phyloP scores from a whole-genome alignment of 2,797 vertebrate genomes.

The Paguma larvata region DNA sequence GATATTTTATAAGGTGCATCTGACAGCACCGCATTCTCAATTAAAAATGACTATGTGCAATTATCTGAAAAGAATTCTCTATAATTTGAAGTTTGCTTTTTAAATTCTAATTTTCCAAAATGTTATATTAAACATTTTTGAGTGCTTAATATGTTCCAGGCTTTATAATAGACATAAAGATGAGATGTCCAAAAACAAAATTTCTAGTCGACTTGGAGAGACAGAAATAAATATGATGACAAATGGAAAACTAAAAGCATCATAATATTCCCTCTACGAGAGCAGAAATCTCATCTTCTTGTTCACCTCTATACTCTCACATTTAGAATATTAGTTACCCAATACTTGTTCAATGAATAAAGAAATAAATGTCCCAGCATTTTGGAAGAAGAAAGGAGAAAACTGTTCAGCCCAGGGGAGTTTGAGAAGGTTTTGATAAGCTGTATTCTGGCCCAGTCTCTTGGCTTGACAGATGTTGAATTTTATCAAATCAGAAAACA shows the following conservation, averaged over 20 bases:
- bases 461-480: neutral
- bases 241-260: neutral
- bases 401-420: neutral
- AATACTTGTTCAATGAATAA: neutral
- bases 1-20: neutral
- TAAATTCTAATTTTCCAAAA: slow-evolving; percentile 25
- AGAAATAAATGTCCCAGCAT: neutral
- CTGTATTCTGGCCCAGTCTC: neutral
- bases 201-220: neutral
- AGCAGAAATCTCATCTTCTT: neutral
- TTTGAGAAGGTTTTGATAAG: neutral
- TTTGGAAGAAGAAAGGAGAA: neutral
- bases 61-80: slow-evolving; percentile 4
- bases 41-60: neutral
- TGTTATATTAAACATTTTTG: neutral
- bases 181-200: slow-evolving; percentile 1
- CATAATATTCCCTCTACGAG: neutral
- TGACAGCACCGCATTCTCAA: neutral
- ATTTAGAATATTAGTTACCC: neutral
- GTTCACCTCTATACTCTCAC: neutral
- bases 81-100: slow-evolving; percentile 17
- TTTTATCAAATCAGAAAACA: slow-evolving; percentile 52
- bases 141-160: neutral
- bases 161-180: neutral
- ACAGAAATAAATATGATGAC: neutral